Conservation (phyloP, 2,888 invertebrate species). For the Chymomyza fuscimana region DNA sequence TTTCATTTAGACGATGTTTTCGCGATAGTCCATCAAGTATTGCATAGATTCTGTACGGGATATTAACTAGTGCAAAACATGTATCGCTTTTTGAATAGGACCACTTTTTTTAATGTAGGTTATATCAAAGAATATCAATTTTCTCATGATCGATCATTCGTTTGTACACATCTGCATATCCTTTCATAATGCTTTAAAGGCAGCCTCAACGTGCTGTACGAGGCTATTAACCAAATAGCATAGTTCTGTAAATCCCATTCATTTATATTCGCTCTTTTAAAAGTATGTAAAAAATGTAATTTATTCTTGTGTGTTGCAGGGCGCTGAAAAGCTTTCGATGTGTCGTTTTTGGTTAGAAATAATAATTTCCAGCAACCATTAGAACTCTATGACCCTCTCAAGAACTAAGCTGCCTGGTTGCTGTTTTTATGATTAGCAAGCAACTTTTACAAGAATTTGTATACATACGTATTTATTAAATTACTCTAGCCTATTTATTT, state of each 20-base stretch:
- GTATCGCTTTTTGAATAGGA: not conserved
- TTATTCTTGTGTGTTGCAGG: conserved; percentile 29
- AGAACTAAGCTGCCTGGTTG: conserved; percentile 11
- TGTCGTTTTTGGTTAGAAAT: not conserved
- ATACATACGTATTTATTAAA: conserved; percentile 13
- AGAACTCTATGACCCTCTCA: conserved; percentile 17
- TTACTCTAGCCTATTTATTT: conserved; percentile 18
- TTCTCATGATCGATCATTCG: not conserved
- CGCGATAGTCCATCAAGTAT: too few relatives aligned
- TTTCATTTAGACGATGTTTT: not conserved
- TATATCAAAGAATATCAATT: too few relatives aligned
- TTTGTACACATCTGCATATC: not conserved
- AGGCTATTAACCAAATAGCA: conserved; percentile 36
- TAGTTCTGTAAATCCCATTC: conserved; percentile 2
- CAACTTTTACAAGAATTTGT: not conserved
- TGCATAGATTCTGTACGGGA: too few relatives aligned
- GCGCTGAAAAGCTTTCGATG: conserved; percentile 27
- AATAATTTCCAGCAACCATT: not conserved
- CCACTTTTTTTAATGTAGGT: not conserved
- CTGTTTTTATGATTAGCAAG: not conserved
- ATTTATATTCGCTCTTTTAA: conserved; percentile 2
- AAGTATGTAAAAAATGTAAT: conserved; percentile 14
- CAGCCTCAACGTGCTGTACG: conserved; percentile 24
- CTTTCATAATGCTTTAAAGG: not conserved
- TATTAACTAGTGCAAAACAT: too few relatives aligned